Evolutionary conservation across 2,888 invertebrate genomes (phyloP).

Genomic region (Malacosoma neustria): DNA sequence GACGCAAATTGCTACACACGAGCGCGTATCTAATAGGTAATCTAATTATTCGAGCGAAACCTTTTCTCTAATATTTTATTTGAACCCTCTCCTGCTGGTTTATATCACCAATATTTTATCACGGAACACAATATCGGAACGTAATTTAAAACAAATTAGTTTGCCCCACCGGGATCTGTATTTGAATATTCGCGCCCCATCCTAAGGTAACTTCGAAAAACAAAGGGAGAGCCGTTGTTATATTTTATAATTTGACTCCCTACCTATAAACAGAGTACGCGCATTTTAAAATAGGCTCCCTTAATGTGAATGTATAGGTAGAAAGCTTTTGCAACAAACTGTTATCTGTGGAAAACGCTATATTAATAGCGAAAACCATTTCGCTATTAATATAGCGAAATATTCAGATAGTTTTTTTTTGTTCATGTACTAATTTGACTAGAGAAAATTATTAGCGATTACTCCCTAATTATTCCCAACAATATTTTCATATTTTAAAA

Average conservation of each 20-base stretch:
- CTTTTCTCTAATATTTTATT: conserved; percentile 45
- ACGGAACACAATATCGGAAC: conserved; percentile 67
- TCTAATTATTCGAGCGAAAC: conserved; percentile 36
- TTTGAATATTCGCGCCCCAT: conserved; percentile 68
- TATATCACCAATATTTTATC: conserved; percentile 64
- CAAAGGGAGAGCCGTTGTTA: conserved; percentile 56
- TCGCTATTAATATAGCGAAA: too few species aligned
- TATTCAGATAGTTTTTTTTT: too few species aligned
- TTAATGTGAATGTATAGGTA: conserved; percentile 54
- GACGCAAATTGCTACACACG: conserved; percentile 16
- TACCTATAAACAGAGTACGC: conserved; percentile 28
- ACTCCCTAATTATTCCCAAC: too few species aligned
- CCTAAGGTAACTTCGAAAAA: conserved; percentile 50
- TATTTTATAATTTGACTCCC: conserved; percentile 57
- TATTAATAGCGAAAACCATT: too few species aligned
- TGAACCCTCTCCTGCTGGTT: conserved; percentile 56
- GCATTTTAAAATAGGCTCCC: conserved; percentile 49
- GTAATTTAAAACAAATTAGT: conserved; percentile 74
- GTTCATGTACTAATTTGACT: too few species aligned
- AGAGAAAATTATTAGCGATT: too few species aligned
- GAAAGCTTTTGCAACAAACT: conserved; percentile 43
- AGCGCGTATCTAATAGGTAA: conserved; percentile 38
- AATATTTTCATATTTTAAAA: too few species aligned
- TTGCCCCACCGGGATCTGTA: conserved; percentile 57
- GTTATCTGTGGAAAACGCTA: conserved; percentile 44